Conservation (phyloP, 2,113 vertebrate genomes). For the Hippocampus barbouri region DNA sequence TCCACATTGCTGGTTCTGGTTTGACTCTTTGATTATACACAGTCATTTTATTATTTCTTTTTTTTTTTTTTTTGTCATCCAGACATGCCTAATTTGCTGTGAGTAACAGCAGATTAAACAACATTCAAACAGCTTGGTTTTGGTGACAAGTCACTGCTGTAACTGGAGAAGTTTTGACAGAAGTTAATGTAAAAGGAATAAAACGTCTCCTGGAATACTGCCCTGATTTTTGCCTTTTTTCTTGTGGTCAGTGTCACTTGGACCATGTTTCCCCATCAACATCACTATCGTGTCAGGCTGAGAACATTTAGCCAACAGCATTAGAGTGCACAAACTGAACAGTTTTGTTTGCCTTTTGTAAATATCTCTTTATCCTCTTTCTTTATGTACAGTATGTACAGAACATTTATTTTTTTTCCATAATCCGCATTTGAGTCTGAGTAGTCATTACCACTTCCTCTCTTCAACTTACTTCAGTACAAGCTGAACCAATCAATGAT, state of each 20-base stretch:
- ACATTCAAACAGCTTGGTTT: conserved; percentile 18
- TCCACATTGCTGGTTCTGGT: neutral
- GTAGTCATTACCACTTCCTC: neutral
- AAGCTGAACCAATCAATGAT: conserved; percentile 8
- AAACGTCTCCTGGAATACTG: conserved; percentile 40
- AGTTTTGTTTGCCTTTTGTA: neutral
- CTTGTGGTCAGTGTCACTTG: conserved; percentile 19
- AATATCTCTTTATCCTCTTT: neutral
- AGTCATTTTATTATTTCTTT: conserved; percentile 10
- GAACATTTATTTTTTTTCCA: neutral
- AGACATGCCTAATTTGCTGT: conserved; percentile 18
- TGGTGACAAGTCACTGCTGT: conserved; percentile 27
- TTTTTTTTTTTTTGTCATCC: neutral
- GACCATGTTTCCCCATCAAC: conserved; percentile 7
- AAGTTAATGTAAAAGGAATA: conserved; percentile 33
- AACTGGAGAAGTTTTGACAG: conserved; percentile 26
- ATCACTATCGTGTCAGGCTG: conserved; percentile 19
- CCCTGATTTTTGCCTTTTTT: conserved; percentile 24
- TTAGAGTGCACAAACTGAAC: neutral
- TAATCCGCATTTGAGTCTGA: neutral
- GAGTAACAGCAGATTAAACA: conserved; percentile 40
- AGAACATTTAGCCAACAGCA: conserved; percentile 10
- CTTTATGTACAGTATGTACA: neutral
- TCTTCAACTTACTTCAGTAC: neutral
- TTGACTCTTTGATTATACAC: conserved; percentile 4